A percentile compares a stretch with the other conserved stretches of the same genome.
These are phyloP conservation scores for Meda fulgida DNA, from an alignment of 2,797 vertebrate species.

Conservation along the genomic window DNA sequence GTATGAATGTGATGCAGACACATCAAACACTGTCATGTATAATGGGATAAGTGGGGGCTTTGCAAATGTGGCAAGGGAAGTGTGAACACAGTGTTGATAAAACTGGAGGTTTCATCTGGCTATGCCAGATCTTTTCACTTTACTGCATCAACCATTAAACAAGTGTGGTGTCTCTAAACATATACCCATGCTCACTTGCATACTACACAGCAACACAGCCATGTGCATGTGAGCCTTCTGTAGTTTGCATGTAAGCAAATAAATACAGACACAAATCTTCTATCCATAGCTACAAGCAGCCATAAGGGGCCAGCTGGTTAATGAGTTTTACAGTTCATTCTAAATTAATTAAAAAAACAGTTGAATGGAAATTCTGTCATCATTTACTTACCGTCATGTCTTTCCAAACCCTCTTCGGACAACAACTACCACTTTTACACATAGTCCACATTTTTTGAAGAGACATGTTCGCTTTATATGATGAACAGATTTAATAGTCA, in stretches of 20 bases:
- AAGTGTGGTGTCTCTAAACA: neutral
- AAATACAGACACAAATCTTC: neutral
- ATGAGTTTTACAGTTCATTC: neutral
- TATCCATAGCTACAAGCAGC: neutral
- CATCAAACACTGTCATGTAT: conserved; percentile 71
- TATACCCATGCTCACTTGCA: neutral
- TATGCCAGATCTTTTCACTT: neutral
- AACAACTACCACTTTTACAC: neutral
- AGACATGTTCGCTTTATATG: neutral
- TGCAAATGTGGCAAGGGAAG: conserved; percentile 76
- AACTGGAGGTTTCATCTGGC: conserved; percentile 22
- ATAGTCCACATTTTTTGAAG: neutral
- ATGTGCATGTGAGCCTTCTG: neutral
- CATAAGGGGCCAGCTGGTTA: neutral
- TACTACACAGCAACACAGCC: neutral
- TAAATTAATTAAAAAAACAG: neutral
- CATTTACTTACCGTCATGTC: neutral
- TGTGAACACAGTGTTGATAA: conserved; percentile 74
- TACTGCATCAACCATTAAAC: neutral
- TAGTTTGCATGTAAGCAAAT: neutral
- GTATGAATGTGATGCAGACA: conserved; percentile 63
- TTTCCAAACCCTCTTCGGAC: neutral
- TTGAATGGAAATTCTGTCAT: too few relatives aligned
- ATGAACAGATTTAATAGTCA: too few relatives aligned
- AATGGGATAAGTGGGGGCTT: conserved; percentile 75